Evolutionary conservation across 2,113 vertebrate genomes (phyloP), one percentile per base, ranked within the genome.

Genomic region (Ardeotis arabs): DNA sequence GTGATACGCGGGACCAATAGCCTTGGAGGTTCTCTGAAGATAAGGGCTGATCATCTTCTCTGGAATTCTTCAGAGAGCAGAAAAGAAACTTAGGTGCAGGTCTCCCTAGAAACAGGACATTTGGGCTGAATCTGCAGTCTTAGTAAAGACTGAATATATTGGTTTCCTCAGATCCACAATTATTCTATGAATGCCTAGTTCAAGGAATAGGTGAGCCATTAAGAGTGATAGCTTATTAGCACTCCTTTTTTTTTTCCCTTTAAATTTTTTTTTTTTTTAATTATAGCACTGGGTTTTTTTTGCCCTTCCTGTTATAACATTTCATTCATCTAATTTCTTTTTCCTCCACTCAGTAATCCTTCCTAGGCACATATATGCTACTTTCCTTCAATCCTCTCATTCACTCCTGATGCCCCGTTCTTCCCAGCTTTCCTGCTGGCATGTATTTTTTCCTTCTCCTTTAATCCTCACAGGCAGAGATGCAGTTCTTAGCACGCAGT

Each of bases 221-320:
- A 58, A 2, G 16, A 63, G 8, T 50, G 2, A 83, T 27, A 89
- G 12, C 14, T 68, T 75, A 50, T 56, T 58, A 64, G 3, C 19
- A 44, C 4, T 72, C 16, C 10, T 39, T 58, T 41, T 73, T 55
- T 7, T 3, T 0, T 1, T 1, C 13, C 0, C 1, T 6, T 67
- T n/a, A 58, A 87, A 91, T 21, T 29, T 49, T 55, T 12, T 17
- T 17, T 35, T 47, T 59, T 27, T 37, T 28, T 58, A 25, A 25
- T 69, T 37, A 24, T 41, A 63, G 3, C 22, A 67, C 29, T 45
- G 0, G 45, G 10, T 41, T 41, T 41, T 41, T 78, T 31, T 56
- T 53, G 5, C 10, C 14, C 7, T 87, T 55, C 27, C 27, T 60
- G 6, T 59, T 59, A 4, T 18, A 83, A 45, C 5, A 10, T 76